Evolutionary conservation across 2,113 vertebrate species (phyloP).

Genomic region (Cynopterus brachyotis): DNA sequence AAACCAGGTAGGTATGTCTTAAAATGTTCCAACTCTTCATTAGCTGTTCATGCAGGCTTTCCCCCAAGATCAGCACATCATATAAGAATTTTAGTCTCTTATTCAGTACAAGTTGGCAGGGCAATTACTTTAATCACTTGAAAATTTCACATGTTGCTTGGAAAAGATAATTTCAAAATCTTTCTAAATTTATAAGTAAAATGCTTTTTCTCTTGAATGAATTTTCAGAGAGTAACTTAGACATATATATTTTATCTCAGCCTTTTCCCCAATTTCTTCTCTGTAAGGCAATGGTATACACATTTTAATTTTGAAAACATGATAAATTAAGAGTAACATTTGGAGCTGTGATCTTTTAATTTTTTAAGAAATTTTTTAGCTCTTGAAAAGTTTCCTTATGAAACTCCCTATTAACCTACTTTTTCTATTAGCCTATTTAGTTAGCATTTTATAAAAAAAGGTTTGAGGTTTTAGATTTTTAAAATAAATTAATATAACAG

Average conservation of each 20-base stretch:
- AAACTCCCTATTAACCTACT: background rate
- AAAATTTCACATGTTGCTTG: background rate
- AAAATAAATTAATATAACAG: background rate
- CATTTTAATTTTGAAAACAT: background rate
- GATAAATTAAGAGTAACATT: background rate
- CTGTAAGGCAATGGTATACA: background rate
- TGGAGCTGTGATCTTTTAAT: background rate
- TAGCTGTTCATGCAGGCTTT: background rate
- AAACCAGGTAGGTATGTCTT: background rate
- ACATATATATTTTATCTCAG: background rate
- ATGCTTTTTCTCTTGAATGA: background rate
- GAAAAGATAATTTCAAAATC: background rate
- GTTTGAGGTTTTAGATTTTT: background rate
- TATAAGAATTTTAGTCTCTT: background rate
- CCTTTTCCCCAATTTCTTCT: background rate
- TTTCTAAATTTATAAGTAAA: background rate
- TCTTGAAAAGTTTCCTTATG: background rate
- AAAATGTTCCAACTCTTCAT: background rate
- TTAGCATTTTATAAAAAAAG: conserved; percentile 3
- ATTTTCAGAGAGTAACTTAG: background rate
- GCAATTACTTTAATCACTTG: background rate
- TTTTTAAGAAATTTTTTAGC: background rate
- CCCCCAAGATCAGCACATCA: background rate
- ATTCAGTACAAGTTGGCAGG: background rate
- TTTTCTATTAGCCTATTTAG: background rate